Evolutionary conservation across 2,113 vertebrate species (phyloP).

Genomic region (Odontesthes bonariensis): DNA sequence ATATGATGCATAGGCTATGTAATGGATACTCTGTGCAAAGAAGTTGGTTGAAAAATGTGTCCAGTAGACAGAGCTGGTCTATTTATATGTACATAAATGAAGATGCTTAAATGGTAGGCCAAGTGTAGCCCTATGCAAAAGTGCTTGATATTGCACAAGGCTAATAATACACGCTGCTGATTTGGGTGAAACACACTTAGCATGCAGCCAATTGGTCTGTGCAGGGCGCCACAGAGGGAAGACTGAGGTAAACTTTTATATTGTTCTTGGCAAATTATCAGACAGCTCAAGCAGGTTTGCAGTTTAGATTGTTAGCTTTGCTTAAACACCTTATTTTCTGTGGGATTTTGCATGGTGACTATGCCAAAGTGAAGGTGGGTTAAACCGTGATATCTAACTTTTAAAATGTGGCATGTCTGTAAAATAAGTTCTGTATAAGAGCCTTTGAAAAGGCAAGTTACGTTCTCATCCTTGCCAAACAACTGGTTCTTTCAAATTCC

Average conservation of each 20-base stretch:
- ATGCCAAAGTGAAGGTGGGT: background rate
- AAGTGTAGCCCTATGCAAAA: slow-evolving; percentile 78
- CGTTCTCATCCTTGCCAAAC: accelerated
- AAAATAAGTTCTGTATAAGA: background rate
- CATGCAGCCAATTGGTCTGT: slow-evolving; percentile 42
- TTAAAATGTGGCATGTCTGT: background rate
- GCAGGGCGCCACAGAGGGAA: slow-evolving; percentile 24
- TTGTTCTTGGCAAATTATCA: background rate
- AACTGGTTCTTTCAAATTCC: background rate
- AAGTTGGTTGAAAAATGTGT: slow-evolving; percentile 81
- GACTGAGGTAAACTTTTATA: slow-evolving; percentile 30
- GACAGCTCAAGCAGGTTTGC: background rate
- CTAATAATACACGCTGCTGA: slow-evolving; percentile 86
- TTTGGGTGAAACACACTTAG: slow-evolving; percentile 73
- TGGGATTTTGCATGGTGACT: slow-evolving; percentile 7
- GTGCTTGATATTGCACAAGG: slow-evolving; percentile 82
- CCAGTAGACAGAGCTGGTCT: slow-evolving; percentile 85
- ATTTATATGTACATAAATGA: slow-evolving; percentile 87
- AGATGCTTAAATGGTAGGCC: slow-evolving; percentile 86
- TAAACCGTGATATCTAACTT: background rate
- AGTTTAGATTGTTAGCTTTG: background rate
- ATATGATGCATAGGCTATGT: slow-evolving; percentile 83
- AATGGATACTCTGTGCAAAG: slow-evolving; percentile 82
- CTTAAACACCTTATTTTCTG: background rate
- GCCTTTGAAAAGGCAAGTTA: background rate